Conservation (phyloP, 2,797 vertebrate genomes). For the Girardinus metallicus region DNA sequence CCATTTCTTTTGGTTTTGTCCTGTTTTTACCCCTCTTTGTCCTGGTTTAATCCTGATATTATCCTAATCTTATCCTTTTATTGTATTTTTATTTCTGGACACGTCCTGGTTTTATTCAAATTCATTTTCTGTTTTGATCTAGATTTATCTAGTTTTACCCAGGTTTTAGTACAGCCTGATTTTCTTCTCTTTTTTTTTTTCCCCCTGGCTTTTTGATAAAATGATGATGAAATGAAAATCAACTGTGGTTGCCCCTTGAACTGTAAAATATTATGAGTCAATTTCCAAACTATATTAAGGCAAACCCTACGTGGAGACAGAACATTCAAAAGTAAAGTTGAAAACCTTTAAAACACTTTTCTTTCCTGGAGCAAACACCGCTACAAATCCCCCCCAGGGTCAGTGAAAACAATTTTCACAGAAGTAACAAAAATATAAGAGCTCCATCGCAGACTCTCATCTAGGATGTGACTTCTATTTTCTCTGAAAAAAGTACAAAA, state of each 20-base stretch:
- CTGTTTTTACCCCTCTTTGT: neutral
- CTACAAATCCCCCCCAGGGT: neutral
- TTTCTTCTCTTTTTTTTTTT: neutral
- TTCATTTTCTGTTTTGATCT: neutral
- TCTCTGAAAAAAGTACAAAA: no score
- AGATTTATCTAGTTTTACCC: neutral
- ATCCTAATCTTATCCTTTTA: neutral
- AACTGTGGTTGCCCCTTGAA: neutral
- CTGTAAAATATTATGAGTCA: no score
- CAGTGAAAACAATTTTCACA: neutral
- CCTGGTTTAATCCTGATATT: neutral
- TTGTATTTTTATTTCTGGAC: neutral
- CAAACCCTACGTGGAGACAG: neutral
- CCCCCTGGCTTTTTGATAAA: neutral
- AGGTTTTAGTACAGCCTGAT: neutral
- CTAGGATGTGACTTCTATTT: neutral
- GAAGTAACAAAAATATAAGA: neutral
- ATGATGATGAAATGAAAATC: neutral
- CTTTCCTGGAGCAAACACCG: neutral
- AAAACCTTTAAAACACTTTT: neutral
- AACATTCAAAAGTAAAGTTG: neutral
- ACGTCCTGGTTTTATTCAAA: neutral
- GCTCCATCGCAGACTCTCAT: neutral
- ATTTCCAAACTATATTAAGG: neutral
- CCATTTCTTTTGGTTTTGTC: neutral